These are phyloP conservation scores for Cataglyphis rosenhaueri DNA, from an alignment of 2,888 invertebrate species.

Conservation along the genomic window DNA sequence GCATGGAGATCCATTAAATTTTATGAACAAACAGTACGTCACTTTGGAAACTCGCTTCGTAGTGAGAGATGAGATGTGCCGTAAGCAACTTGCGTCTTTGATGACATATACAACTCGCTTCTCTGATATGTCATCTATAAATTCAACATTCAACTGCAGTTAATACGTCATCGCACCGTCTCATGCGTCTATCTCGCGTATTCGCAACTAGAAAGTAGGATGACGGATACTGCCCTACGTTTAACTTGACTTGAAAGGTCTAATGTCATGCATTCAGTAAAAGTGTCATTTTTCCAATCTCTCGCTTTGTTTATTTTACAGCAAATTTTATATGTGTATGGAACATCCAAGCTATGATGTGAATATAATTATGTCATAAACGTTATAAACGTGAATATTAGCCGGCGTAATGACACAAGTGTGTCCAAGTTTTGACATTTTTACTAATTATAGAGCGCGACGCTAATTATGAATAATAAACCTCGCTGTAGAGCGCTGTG, in stretches of 20 bases:
- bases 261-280: not conserved
- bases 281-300: not conserved
- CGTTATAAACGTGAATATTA: not conserved
- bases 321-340: not conserved
- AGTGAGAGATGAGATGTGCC: not conserved
- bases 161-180: slow-evolving; percentile 10
- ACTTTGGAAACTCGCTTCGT: slow-evolving; percentile 16
- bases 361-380: not conserved
- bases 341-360: not conserved
- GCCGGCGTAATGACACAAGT: not conserved
- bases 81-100: slow-evolving; percentile 14
- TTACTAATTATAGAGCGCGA: not conserved
- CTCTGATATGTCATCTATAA: slow-evolving; percentile 38
- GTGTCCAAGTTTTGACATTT: not conserved
- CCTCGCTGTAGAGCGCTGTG: not conserved
- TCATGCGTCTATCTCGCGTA: slow-evolving; percentile 6
- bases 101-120: not conserved
- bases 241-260: not conserved
- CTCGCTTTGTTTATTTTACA: not conserved
- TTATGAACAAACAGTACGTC: slow-evolving; percentile 48
- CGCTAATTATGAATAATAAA: not conserved
- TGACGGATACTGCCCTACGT: not conserved
- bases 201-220: slow-evolving; percentile 6
- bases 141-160: slow-evolving; percentile 24
- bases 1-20: slow-evolving; percentile 47